Conservation (phyloP, 2,797 vertebrate species). For the Amphiprion clarkii region DNA sequence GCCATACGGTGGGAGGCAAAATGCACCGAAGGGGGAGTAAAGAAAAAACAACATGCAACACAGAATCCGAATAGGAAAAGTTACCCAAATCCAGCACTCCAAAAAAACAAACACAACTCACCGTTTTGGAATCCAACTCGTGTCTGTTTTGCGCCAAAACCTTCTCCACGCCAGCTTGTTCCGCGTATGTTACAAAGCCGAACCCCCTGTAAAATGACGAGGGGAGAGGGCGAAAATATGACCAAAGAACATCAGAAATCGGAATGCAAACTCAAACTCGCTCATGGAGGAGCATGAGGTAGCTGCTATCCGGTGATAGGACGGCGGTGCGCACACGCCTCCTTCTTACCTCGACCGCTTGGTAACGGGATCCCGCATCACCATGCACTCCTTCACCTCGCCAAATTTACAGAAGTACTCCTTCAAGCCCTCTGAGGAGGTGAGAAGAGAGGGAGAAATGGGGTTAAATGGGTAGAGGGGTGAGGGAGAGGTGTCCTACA, state of each 20-base stretch:
- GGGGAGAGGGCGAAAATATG: neutral
- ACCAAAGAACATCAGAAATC: neutral
- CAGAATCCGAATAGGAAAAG: constrained; percentile 36
- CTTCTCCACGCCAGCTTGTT: constrained; percentile 97
- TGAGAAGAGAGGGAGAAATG: neutral
- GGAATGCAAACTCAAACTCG: constrained; percentile 40
- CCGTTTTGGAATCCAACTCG: constrained; percentile 98
- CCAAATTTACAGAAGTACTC: constrained; percentile 98
- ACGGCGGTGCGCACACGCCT: constrained; percentile 77
- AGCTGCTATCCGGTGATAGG: constrained; percentile 64
- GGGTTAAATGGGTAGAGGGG: neutral
- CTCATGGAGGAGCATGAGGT: constrained; percentile 53
- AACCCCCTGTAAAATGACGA: constrained; percentile 88
- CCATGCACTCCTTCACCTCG: constrained; percentile 98
- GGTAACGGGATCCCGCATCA: constrained; percentile 97
- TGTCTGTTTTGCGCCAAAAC: constrained; percentile 97
- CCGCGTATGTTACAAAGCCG: constrained; percentile 97
- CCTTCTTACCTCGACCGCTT: constrained; percentile 96
- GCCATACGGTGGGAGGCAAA: constrained; percentile 71
- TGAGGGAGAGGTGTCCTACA: constrained; percentile 2
- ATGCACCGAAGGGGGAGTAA: constrained; percentile 31
- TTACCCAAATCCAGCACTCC: constrained; percentile 17
- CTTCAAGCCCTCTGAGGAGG: constrained; percentile 91
- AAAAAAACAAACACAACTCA: constrained; percentile 78
- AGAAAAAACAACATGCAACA: constrained; percentile 36